Evolutionary conservation across 2,797 vertebrate species (phyloP).

Genomic region (Harpagifer antarcticus): DNA sequence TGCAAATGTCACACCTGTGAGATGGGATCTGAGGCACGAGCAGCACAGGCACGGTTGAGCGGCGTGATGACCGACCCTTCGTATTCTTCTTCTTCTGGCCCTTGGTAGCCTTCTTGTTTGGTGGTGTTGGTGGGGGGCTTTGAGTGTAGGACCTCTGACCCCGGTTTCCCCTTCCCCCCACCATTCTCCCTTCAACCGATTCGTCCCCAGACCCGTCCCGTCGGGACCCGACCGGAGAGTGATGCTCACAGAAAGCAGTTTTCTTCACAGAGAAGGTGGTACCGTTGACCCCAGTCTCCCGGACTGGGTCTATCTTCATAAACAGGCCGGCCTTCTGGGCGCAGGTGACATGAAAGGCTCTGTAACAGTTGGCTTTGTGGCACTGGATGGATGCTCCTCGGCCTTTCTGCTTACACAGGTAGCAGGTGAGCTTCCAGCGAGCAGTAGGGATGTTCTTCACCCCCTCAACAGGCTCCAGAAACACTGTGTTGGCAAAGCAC

Average conservation of each 20-base stretch:
- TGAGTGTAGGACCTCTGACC: slow-evolving; percentile 85
- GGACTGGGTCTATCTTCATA: slow-evolving; percentile 98
- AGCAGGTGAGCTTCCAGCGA: slow-evolving; percentile 97
- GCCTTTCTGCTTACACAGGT: slow-evolving; percentile 97
- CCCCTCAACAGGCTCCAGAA: slow-evolving; percentile 97
- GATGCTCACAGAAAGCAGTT: slow-evolving; percentile 95
- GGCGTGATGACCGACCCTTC: slow-evolving; percentile 82
- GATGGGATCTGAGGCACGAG: slow-evolving; percentile 94
- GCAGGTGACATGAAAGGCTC: slow-evolving; percentile 97
- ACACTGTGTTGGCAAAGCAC: slow-evolving; percentile 98
- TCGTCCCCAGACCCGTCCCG: slow-evolving; percentile 83
- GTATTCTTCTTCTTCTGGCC: slow-evolving; percentile 87
- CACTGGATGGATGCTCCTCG: slow-evolving; percentile 98
- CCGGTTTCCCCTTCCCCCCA: slow-evolving; percentile 82
- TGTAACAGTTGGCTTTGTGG: slow-evolving; percentile 98
- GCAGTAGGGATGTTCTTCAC: slow-evolving; percentile 96
- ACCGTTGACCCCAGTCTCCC: slow-evolving; percentile 92
- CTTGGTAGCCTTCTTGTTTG: slow-evolving; percentile 87
- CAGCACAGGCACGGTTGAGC: slow-evolving; percentile 86
- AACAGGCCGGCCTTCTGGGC: slow-evolving; percentile 96
- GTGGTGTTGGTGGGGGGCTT: slow-evolving; percentile 72
- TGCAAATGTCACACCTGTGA: slow-evolving; percentile 88
- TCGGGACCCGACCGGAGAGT: slow-evolving; percentile 88
- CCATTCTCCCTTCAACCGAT: slow-evolving; percentile 83
- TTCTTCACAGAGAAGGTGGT: slow-evolving; percentile 98